These are phyloP conservation scores for Drosophila dunni DNA, from an alignment of 1,140 invertebrate genomes.

Conservation along the genomic window DNA sequence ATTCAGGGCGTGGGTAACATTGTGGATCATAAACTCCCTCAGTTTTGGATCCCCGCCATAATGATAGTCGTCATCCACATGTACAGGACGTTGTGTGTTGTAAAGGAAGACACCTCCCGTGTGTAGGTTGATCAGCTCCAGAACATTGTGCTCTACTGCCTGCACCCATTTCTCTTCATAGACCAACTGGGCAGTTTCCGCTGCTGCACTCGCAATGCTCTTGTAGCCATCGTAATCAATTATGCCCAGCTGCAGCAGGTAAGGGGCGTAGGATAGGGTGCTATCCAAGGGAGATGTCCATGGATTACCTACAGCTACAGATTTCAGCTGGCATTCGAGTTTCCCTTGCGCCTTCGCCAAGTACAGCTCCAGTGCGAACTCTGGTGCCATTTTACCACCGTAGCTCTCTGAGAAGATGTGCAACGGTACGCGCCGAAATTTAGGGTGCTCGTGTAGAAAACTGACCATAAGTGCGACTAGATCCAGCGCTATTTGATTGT, in stretches of 20 bases:
- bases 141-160: conserved; percentile 84
- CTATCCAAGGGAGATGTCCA: conserved; percentile 95
- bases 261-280: conserved; percentile 91
- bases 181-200: conserved; percentile 85
- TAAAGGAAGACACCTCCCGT: conserved; percentile 63
- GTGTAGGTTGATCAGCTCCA: conserved; percentile 38
- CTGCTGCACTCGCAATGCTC: conserved; percentile 81
- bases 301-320: conserved; percentile 93
- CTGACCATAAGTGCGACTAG: conserved; percentile 89
- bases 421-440: conserved; percentile 89
- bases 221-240: conserved; percentile 87
- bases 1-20: conserved; percentile 87
- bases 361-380: conserved; percentile 87
- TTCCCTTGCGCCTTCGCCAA: conserved; percentile 88
- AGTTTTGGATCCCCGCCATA: conserved; percentile 83
- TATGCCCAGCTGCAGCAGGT: conserved; percentile 86
- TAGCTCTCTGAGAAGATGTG: conserved; percentile 96
- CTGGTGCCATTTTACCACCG: conserved; percentile 95
- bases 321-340: conserved; percentile 90
- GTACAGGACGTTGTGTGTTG: conserved; percentile 60
- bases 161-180: conserved; percentile 86
- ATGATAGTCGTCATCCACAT: conserved; percentile 58
- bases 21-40: conserved; percentile 89
- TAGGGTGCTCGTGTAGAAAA: conserved; percentile 87
- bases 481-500: conserved; percentile 91